Conservation (phyloP, 1,140 invertebrate genomes). For the Temnothorax curvispinosus region DNA sequence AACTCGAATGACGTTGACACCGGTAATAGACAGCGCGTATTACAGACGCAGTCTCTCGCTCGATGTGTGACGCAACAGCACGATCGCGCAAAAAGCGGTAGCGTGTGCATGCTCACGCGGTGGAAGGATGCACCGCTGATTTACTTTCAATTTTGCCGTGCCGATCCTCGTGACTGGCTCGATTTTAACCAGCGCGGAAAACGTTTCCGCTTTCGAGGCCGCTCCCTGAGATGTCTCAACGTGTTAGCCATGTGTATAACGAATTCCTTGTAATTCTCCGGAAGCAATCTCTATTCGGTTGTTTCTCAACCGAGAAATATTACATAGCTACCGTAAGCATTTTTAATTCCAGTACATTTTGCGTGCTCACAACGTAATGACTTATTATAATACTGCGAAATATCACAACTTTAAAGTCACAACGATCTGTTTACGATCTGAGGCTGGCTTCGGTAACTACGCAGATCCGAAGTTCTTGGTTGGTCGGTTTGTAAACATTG, state of each 20-base stretch:
- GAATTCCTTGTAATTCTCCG: not conserved
- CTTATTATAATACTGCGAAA: not conserved
- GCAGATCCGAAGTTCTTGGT: constrained; percentile 9
- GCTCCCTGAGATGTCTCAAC: not conserved
- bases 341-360: not conserved
- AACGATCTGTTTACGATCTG: not conserved
- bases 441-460: constrained; percentile 5
- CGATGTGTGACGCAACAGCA: constrained; percentile 4
- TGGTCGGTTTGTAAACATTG: not conserved
- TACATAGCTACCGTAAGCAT: too few species aligned
- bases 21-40: constrained; percentile 30
- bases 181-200: not conserved
- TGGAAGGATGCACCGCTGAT: not conserved
- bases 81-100: not conserved
- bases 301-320: not conserved
- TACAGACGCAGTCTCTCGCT: constrained; percentile 10
- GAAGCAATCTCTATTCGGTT: not conserved
- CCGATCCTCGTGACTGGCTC: not conserved
- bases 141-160: not conserved
- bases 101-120: not conserved
- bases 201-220: not conserved
- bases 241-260: not conserved
- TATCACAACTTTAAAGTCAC: not conserved
- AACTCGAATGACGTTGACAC: constrained; percentile 42
- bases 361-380: not conserved